phyloP scores from a whole-genome alignment of 1,140 invertebrate species.

The Drosophila kohkoa region DNA sequence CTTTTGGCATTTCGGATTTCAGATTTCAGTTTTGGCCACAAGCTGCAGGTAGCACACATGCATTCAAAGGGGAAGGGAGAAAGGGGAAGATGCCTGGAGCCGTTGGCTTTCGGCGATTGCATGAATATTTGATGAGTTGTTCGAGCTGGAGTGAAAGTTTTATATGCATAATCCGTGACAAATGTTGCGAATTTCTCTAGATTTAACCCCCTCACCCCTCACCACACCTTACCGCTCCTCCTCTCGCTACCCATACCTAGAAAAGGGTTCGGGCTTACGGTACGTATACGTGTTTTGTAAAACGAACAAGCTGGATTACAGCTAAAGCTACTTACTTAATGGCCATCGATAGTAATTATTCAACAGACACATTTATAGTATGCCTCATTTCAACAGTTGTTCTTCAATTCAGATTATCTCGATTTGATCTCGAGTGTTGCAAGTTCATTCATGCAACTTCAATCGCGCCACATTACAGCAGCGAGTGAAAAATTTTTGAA shows the following conservation, averaged over 20 bases:
- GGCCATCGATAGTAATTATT: not conserved
- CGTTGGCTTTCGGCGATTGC: constrained; percentile 2
- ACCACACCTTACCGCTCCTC: too few relatives aligned
- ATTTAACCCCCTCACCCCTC: constrained; percentile 9
- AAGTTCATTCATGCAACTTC: too few relatives aligned
- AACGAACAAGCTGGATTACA: not conserved
- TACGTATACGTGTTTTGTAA: not conserved
- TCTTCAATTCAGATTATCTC: not conserved
- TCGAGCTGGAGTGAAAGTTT: constrained; percentile 24
- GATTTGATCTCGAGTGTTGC: too few relatives aligned
- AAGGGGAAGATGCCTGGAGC: not conserved
- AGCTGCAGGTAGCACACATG: constrained; percentile 9
- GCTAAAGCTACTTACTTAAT: not conserved
- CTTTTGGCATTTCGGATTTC: not conserved
- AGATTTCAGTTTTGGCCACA: not conserved
- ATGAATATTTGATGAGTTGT: constrained; percentile 24
- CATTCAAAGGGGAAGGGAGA: not conserved
- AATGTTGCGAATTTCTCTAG: constrained; percentile 11
- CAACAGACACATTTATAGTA: not conserved
- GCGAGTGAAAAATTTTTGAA: too few relatives aligned
- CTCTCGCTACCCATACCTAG: not conserved
- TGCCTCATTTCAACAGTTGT: not conserved
- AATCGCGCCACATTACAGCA: too few relatives aligned
- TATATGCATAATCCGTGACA: constrained; percentile 28
- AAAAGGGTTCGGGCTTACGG: not conserved